Evolutionary conservation across 2,888 invertebrate species (phyloP).

Genomic region (Napeogenes sylphis): DNA sequence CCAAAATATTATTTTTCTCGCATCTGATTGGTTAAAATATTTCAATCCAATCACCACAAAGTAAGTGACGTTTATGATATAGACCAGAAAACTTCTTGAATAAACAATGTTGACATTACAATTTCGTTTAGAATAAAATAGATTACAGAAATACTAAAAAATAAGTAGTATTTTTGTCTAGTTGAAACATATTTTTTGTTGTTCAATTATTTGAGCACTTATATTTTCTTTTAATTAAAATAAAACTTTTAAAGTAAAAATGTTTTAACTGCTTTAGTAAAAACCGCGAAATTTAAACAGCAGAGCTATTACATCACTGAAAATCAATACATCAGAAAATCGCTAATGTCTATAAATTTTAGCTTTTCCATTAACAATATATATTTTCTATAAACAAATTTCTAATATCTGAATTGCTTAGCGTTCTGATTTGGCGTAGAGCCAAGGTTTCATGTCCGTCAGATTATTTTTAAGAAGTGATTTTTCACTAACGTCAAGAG

Average conservation of each 20-base stretch:
- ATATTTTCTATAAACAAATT: neutral
- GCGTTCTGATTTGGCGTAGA: conserved; percentile 19
- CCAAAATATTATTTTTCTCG: too few species aligned
- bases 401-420: conserved; percentile 4
- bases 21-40: neutral
- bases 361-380: conserved; percentile 3
- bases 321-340: conserved; percentile 40
- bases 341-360: neutral
- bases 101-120: neutral
- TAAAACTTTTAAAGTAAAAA: neutral
- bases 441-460: conserved; percentile 41
- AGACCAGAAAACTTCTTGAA: neutral
- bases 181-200: neutral
- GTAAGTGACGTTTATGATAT: neutral
- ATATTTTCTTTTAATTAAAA: conserved; percentile 2
- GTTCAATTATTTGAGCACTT: neutral
- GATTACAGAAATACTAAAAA: neutral
- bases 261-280: conserved; percentile 21
- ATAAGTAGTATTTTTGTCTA: too few species aligned
- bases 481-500: conserved; percentile 15
- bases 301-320: conserved; percentile 39
- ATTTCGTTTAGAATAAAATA: neutral
- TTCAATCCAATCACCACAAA: neutral
- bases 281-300: conserved; percentile 45
- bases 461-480: conserved; percentile 44